A percentile compares a stretch with the other conserved stretches of the same genome.
Conservation (phyloP, 2,113 vertebrate species). For the Lipophrys pholis region DNA sequence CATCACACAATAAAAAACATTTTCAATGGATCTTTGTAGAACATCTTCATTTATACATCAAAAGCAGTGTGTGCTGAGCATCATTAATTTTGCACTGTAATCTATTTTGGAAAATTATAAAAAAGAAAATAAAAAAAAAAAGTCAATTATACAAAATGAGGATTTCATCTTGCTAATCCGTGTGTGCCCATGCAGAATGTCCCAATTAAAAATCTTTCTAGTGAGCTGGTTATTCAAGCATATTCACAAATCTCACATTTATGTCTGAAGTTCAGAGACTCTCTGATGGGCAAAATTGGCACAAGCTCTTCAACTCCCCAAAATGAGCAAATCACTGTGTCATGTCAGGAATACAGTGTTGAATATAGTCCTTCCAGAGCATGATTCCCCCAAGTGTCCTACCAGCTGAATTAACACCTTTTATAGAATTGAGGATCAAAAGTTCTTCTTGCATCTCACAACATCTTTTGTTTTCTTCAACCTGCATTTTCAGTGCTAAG, state of each 20-base stretch:
- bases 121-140: neutral
- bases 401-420: no score
- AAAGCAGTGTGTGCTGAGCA: neutral
- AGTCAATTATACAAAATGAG: slow-evolving; percentile 16
- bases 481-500: neutral
- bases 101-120: neutral
- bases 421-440: no score
- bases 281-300: neutral
- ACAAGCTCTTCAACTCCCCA: neutral
- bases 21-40: neutral
- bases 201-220: slow-evolving; percentile 8
- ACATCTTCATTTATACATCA: neutral
- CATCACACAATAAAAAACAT: neutral
- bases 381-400: no score
- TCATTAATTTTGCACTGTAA: slow-evolving; percentile 16
- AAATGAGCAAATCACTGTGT: neutral
- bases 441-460: neutral
- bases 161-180: slow-evolving; percentile 1
- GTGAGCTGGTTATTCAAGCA: neutral
- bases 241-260: slow-evolving; percentile 3
- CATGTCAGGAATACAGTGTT: no score
- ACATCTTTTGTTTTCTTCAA: neutral
- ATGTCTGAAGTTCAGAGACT: neutral
- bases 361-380: no score
- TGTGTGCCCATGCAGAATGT: slow-evolving; percentile 13